A percentile compares a stretch with the other conserved stretches of the same genome.
Evolutionary conservation across 2,113 vertebrate genomes (phyloP).

Genomic region (Apeltes quadracus): DNA sequence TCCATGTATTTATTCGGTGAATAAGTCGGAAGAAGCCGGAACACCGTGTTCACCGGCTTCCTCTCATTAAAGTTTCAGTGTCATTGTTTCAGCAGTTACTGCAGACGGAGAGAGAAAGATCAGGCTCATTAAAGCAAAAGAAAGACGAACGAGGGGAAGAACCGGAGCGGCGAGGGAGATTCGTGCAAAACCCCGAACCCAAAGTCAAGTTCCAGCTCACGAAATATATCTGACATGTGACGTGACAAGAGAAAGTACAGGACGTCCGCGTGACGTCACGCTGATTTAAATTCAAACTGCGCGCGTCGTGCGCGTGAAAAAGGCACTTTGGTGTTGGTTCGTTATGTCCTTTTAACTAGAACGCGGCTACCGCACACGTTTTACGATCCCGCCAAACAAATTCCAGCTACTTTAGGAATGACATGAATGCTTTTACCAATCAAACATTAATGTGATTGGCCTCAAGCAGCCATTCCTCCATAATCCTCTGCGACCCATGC

Average conservation of each 20-base stretch:
- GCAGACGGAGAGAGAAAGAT: neutral
- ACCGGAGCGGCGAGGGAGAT: no score
- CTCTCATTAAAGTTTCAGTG: conserved; percentile 57
- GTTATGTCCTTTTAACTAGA: conserved; percentile 6
- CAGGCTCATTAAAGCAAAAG: neutral
- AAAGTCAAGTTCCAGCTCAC: neutral
- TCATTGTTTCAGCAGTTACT: neutral
- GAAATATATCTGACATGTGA: neutral
- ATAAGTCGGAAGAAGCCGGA: conserved; percentile 33
- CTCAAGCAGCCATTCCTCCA: neutral
- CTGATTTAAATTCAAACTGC: conserved; percentile 13
- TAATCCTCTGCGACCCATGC: neutral
- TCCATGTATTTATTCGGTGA: conserved; percentile 46
- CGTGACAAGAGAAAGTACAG: conserved; percentile 1
- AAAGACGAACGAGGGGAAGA: no score
- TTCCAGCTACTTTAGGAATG: neutral
- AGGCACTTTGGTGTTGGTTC: neutral
- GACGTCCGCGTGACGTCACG: no score
- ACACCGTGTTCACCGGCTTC: conserved; percentile 23
- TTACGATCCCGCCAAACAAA: neutral
- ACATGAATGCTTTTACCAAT: neutral
- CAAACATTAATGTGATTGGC: neutral
- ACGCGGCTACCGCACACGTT: neutral
- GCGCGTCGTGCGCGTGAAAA: neutral
- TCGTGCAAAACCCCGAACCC: neutral